Base-by-base conservation (phyloP, 2,888 invertebrate species). In the Cabera pusaria region DNA sequence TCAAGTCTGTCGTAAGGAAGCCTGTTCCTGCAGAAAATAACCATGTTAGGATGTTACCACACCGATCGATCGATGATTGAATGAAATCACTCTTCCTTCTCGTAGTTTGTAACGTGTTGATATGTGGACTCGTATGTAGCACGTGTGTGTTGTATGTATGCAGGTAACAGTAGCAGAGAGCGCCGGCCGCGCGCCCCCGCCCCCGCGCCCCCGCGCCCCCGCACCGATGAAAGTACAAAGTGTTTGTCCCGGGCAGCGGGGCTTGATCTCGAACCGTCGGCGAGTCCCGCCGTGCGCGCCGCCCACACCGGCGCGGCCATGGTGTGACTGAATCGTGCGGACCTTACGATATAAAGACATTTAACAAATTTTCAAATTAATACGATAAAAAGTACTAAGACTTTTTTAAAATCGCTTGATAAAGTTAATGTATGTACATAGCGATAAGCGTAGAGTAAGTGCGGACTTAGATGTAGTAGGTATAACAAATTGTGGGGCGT, bases 321-420 rank as follows among this genome's bases (percentile, higher is more conserved):
- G 85, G 83, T 82, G 87, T 79, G 82, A 82, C 84, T 83, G 86
- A 73, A 74, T 74, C 68, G 78, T 76, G 83, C 84, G 86, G 76
- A 73, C 70, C 72, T 74, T 79, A 77, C 68, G 70, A 77, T 78
- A 78, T 75, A 78, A 79, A 83, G 88, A 88, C 86, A 81, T 84
- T 88, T 88, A 87, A 88, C 86, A 86, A 88, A 87, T 87, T 87
- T 84, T 85, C 81, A 84, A 85, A 85, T 87, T 78, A 81, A 86
- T 84, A 83, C 64, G 74, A 79, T 79, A 77, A 80, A 67, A 83
- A 82, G 77, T 86, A 87, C 82, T 86, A 85, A 85, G 83, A 86
- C 82, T 84, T 87, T 86, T 84, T 80, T 51, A 67, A 54, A 78
- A 84, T 86, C 73, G 87, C 87, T 87, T 85, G 73, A 69, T 78